Evolutionary conservation across 2,888 invertebrate species (phyloP), one percentile per base, ranked within the genome.

Genomic region (Aspidiotus destructor): DNA sequence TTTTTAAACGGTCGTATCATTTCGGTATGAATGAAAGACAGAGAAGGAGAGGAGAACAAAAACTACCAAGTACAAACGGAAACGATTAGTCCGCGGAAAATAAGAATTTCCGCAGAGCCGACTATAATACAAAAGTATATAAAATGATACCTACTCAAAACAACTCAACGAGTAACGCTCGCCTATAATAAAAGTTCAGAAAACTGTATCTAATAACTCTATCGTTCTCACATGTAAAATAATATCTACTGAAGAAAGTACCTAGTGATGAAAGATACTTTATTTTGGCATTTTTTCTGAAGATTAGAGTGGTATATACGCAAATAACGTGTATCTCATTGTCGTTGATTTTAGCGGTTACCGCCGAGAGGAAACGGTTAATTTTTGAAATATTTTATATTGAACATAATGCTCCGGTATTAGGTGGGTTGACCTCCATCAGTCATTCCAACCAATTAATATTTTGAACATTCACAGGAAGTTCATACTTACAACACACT

Each of bases 391-490:
- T 65, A 57, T 65, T 65, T 57, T 65, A 44, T 57, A 65, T 55
- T 55, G 54, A 55, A 65, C 54, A 42, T 41, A 44, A 65, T 42
- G 64, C 44, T 54, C 55, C 44, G 44, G 64, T 65, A 57, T 65
- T 65, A 65, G 64, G 64, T 65, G 64, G 64, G 64, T 65, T 65
- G 64, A 65, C 64, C 64, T 65, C 64, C 64, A 65, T 65, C 64
- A 65, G 64, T 58, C 64, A 65, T 65, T 65, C 54, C 44, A 57
- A 57, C 64, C 64, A 65, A 65, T 65, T 65, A 65, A 65, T 65
- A 65, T 65, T 65, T 65, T 65, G 64, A 65, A 57, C 64, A 65
- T 65, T 58, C 64, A 28, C 64, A 65, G 64, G 64, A 65, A 65
- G 58, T 65, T 57, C 64, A 65, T 28, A 65, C 64, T 65, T 65